A percentile compares a stretch with the other conserved stretches of the same genome.
phyloP scores from a whole-genome alignment of 1,140 invertebrate genomes.

The Danaus melanippus region DNA sequence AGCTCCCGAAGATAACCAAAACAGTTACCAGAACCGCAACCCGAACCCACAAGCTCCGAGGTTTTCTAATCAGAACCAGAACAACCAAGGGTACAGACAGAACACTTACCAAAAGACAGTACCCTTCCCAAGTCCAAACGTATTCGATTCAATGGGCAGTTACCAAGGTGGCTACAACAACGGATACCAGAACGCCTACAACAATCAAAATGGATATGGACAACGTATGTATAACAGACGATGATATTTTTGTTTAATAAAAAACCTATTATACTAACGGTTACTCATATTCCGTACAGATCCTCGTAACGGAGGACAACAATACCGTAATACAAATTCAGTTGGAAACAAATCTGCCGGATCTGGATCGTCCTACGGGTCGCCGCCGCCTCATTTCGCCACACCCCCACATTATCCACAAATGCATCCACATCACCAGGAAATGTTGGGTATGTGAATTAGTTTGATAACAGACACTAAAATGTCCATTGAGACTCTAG shows the following conservation, averaged over 20 bases:
- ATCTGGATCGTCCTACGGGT: slow-evolving; percentile 58
- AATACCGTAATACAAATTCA: slow-evolving; percentile 53
- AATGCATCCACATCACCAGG: slow-evolving; percentile 62
- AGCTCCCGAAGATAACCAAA: slow-evolving; percentile 41
- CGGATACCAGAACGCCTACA: slow-evolving; percentile 66
- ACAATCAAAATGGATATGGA: slow-evolving; percentile 60
- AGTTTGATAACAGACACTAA: no score
- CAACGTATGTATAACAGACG: slow-evolving; percentile 55
- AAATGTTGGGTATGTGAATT: slow-evolving; percentile 52
- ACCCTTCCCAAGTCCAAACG: slow-evolving; percentile 62
- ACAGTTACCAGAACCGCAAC: slow-evolving; percentile 51
- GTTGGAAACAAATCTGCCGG: slow-evolving; percentile 52
- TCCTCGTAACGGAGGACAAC: slow-evolving; percentile 49
- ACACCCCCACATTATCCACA: slow-evolving; percentile 57
- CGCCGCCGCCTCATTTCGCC: slow-evolving; percentile 58
- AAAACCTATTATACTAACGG: neutral
- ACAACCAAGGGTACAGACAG: slow-evolving; percentile 52
- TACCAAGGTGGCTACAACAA: slow-evolving; percentile 67
- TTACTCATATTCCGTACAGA: slow-evolving; percentile 24
- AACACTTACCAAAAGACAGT: slow-evolving; percentile 61
- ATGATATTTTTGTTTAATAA: slow-evolving; percentile 16
- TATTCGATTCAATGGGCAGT: slow-evolving; percentile 62
- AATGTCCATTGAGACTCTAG: no score
- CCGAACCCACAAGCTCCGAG: slow-evolving; percentile 55
- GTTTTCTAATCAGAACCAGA: slow-evolving; percentile 56